phyloP scores from a whole-genome alignment of 2,797 vertebrate genomes.

The Holocentrus rufus region DNA sequence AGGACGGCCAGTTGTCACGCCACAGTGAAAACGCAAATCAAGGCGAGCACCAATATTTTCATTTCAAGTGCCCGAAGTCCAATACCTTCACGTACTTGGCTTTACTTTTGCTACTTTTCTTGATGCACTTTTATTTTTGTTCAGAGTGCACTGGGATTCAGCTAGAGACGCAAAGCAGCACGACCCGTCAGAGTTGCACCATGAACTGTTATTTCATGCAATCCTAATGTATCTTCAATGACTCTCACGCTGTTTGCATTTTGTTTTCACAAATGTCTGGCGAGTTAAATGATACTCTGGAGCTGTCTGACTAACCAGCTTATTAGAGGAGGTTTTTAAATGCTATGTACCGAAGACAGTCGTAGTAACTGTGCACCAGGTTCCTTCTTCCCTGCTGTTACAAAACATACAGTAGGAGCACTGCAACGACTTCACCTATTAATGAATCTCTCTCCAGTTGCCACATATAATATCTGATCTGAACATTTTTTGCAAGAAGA shows the following conservation, averaged over 20 bases:
- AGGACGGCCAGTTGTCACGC: neutral
- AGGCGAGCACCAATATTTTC: neutral
- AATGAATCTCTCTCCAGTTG: neutral
- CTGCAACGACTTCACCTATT: neutral
- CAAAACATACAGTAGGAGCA: neutral
- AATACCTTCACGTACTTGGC: conserved; percentile 1
- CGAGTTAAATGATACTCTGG: conserved; percentile 1
- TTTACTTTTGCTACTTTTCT: neutral
- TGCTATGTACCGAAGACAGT: neutral
- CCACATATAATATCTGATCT: neutral
- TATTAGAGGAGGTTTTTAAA: neutral
- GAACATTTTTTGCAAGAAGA: conserved; percentile 1
- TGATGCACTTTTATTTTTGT: neutral
- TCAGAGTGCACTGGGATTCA: conserved; percentile 1
- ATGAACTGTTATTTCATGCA: neutral
- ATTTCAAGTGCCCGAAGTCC: neutral
- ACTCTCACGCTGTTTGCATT: neutral
- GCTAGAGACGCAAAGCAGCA: neutral
- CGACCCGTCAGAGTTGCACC: conserved; percentile 1
- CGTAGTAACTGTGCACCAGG: neutral
- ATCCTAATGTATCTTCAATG: neutral
- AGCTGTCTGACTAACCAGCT: neutral
- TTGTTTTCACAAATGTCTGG: neutral
- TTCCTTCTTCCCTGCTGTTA: neutral
- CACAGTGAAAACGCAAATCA: neutral